Evolutionary conservation across 2,113 vertebrate species (phyloP).

Genomic region (Nanorana parkeri): DNA sequence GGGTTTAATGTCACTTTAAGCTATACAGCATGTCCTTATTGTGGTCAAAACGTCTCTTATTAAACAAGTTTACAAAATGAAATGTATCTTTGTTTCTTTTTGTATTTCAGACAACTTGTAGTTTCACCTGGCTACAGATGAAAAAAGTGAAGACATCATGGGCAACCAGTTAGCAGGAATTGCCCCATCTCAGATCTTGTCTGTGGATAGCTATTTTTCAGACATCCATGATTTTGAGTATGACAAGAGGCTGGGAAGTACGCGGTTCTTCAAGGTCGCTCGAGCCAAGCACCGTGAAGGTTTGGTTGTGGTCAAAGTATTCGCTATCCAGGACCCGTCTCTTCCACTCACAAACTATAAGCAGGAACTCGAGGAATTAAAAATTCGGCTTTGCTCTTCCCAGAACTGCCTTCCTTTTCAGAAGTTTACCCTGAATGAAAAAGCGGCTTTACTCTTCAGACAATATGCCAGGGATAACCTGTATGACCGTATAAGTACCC

Average conservation of each 20-base stretch:
- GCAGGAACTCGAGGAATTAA: slow-evolving; percentile 95
- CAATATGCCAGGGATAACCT: slow-evolving; percentile 97
- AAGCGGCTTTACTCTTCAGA: slow-evolving; percentile 92
- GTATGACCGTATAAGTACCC: slow-evolving; percentile 94
- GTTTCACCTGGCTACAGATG: neutral
- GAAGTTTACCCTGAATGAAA: slow-evolving; percentile 88
- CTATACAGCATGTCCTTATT: no score
- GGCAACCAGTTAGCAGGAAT: slow-evolving; percentile 98
- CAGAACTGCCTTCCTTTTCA: slow-evolving; percentile 97
- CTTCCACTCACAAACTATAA: slow-evolving; percentile 93
- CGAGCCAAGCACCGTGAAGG: slow-evolving; percentile 94
- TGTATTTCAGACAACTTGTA: neutral
- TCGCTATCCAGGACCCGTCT: slow-evolving; percentile 96
- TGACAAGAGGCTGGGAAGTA: slow-evolving; percentile 95
- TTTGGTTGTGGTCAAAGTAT: slow-evolving; percentile 95
- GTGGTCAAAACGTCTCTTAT: no score
- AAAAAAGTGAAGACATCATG: slow-evolving; percentile 69
- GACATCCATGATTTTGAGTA: slow-evolving; percentile 97
- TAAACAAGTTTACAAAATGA: neutral
- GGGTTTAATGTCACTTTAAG: no score
- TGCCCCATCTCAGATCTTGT: slow-evolving; percentile 96
- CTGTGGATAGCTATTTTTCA: slow-evolving; percentile 97
- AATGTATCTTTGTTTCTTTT: neutral
- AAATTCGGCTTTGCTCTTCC: slow-evolving; percentile 89
- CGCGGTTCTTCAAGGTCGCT: slow-evolving; percentile 97